Conservation (phyloP, 2,888 invertebrate species). For the Trileptium ribeirensis region DNA sequence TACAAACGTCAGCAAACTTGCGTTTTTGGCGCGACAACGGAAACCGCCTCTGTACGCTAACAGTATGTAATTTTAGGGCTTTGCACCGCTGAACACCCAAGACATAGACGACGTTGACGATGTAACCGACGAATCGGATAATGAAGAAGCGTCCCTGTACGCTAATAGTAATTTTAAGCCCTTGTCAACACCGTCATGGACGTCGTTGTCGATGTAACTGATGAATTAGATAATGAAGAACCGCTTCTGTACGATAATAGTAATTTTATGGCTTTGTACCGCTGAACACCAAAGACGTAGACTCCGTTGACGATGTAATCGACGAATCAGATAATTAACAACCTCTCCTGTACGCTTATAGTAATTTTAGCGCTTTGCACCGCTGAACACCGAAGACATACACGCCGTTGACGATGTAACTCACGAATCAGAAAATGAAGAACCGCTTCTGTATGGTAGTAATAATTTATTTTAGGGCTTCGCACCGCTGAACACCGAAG, state of each 20-base stretch:
- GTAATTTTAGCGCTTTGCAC: conserved; percentile 25
- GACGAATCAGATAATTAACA: conserved; percentile 26
- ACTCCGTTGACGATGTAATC: conserved; percentile 24
- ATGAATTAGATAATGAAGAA: conserved; percentile 11
- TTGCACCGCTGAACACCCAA: conserved; percentile 25
- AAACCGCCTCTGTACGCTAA: too few relatives aligned
- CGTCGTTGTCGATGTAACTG: conserved; percentile 21
- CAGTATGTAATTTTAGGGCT: conserved; percentile 28
- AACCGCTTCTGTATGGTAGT: too few relatives aligned
- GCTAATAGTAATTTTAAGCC: too few relatives aligned
- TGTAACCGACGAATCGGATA: conserved; percentile 24
- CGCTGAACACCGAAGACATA: conserved; percentile 25
- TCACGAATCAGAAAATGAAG: conserved; percentile 13
- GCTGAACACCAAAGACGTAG: conserved; percentile 26
- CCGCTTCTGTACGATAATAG: too few relatives aligned
- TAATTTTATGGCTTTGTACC: conserved; percentile 26
- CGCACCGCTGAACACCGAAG: conserved; percentile 25
- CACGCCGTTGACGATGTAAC: conserved; percentile 24
- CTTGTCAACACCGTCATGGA: conserved; percentile 25
- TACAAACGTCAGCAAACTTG: too few relatives aligned
- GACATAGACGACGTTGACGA: conserved; percentile 27
- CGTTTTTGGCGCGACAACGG: too few relatives aligned
- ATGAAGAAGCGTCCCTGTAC: conserved; percentile 28
- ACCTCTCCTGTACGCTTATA: too few relatives aligned
- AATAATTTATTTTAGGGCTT: conserved; percentile 27